Conservation (phyloP, 1,140 invertebrate species). For the Orchesella cincta region DNA sequence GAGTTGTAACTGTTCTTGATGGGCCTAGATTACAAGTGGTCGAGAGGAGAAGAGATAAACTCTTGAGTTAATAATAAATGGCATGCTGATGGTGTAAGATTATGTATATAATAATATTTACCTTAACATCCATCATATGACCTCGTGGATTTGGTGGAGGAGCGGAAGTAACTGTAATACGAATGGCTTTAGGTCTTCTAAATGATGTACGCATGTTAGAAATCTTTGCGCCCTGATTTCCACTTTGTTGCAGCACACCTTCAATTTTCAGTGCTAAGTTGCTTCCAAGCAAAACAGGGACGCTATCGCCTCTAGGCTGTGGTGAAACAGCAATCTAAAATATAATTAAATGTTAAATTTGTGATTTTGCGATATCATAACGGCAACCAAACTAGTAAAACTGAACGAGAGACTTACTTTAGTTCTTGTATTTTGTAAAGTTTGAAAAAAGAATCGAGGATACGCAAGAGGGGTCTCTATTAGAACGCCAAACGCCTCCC, state of each 20-base stretch:
- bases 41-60: background rate
- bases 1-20: slow-evolving; percentile 36
- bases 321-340: slow-evolving; percentile 76
- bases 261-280: slow-evolving; percentile 83
- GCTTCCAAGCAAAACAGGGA: slow-evolving; percentile 73
- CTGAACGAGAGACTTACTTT: slow-evolving; percentile 53
- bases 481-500: slow-evolving; percentile 68
- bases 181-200: slow-evolving; percentile 52
- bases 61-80: too few species aligned
- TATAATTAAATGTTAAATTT: slow-evolving; percentile 18
- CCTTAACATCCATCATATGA: slow-evolving; percentile 40
- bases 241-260: slow-evolving; percentile 74
- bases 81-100: too few species aligned
- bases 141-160: slow-evolving; percentile 46
- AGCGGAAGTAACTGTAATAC: slow-evolving; percentile 51
- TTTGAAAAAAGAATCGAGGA: slow-evolving; percentile 86
- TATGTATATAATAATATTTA: too few species aligned
- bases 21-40: slow-evolving; percentile 30
- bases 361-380: too few species aligned
- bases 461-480: slow-evolving; percentile 69
- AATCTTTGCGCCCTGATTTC: slow-evolving; percentile 3
- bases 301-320: slow-evolving; percentile 72
- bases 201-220: slow-evolving; percentile 45
- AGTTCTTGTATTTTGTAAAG: slow-evolving; percentile 75
- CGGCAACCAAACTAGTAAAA: too few species aligned